These are phyloP conservation scores for Arctia plantaginis DNA, from an alignment of 2,888 invertebrate genomes.

Conservation along the genomic window DNA sequence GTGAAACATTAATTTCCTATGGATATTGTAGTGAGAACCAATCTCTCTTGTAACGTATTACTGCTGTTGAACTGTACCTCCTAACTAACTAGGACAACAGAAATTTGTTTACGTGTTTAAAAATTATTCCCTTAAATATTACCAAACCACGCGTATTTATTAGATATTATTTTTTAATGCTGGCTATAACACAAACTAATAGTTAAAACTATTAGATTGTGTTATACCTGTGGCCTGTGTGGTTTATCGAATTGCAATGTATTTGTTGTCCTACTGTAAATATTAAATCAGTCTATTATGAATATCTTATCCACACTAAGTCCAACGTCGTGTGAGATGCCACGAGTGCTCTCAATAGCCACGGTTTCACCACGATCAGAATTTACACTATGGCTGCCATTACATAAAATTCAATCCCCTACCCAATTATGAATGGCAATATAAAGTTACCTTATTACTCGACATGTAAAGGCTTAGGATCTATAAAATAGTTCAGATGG, in stretches of 20 bases:
- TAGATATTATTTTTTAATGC: not conserved
- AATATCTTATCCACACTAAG: constrained; percentile 41
- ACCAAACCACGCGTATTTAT: not conserved
- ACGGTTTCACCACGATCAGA: constrained; percentile 60
- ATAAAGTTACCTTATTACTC: constrained; percentile 48
- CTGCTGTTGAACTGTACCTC: not conserved
- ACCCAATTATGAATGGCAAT: constrained; percentile 69
- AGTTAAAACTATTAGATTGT: no score
- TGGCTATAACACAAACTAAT: not conserved
- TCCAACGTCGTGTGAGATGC: constrained; percentile 42
- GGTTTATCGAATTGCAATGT: not conserved
- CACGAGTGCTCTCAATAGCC: constrained; percentile 71
- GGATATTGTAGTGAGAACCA: no score
- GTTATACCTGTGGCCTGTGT: no score
- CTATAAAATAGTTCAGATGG: constrained; percentile 6
- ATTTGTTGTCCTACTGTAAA: not conserved
- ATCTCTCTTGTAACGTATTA: not conserved
- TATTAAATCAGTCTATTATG: not conserved
- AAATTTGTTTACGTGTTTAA: not conserved
- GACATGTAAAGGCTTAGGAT: not conserved
- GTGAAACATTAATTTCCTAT: no score
- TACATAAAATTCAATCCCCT: constrained; percentile 76
- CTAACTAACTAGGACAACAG: not conserved
- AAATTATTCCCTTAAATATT: not conserved
- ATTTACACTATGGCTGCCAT: constrained; percentile 72